Base-by-base conservation (phyloP, 2,797 vertebrate genomes). In the Parauchenoglanis ngamensis region DNA sequence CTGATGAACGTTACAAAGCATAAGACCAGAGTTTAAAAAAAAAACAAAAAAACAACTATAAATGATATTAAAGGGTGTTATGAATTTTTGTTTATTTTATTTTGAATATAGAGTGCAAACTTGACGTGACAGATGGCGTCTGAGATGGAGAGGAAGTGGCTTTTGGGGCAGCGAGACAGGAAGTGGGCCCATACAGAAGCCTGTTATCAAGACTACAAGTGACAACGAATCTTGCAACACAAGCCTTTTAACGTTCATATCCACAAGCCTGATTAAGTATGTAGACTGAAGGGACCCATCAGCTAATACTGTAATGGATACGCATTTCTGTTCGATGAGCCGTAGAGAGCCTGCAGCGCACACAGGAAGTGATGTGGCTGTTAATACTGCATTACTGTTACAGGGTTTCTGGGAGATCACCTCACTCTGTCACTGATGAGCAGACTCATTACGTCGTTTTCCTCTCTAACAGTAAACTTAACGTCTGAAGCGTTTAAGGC, bases 111-210 rank as follows among this genome's bases (percentile, higher is more conserved):
- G 35, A 61, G 21, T 56, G 12, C 79, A 83, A 70, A 72, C 40
- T 72, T 80, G 81, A 78, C 13, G 70, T 87, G 85, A 87, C 89
- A 92, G 86, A 90, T 89, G 76, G 80, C 85, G 88, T 93, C 92
- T 91, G 52, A 83, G 87, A 93, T 92, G 92, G 77, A 95, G 78
- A 94, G 96, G 96, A 96, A 95, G 95, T 96, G 95, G 95, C 92
- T 96, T 92, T 95, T 94, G 92, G 93, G 92, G 92, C 91, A 92
- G 93, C 91, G 93, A 95, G 94, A 95, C 95, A 95, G 95, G 96
- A 96, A 95, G 92, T 94, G 94, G 93, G 92, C 91, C 91, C 40
- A 84, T 93, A 91, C 91, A 89, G 54, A 90, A 89, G 90, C 83
- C 89, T 92, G 93, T 93, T 94, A 88, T 89, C 91, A 92, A 93